Evolutionary conservation across 1,140 invertebrate species (phyloP).

Genomic region (Catajapyx aquilonaris): DNA sequence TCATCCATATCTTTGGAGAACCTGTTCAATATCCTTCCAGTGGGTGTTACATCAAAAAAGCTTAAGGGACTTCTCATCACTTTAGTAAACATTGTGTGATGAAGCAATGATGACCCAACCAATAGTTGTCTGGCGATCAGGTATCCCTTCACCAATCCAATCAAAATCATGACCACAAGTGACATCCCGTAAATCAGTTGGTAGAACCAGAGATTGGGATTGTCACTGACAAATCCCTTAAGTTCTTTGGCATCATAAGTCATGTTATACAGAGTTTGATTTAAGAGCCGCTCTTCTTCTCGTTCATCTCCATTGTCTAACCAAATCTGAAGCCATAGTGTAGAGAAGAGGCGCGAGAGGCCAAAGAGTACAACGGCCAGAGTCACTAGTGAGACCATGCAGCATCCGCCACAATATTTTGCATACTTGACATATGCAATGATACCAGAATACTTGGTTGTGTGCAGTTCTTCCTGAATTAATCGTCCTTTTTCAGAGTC

Average conservation of each 20-base stretch:
- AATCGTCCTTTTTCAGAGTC: no score
- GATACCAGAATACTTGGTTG: no score
- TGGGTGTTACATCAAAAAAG: slow-evolving; percentile 27
- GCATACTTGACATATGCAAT: neutral
- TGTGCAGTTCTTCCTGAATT: no score
- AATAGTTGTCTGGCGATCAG: slow-evolving; percentile 9
- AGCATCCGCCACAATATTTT: neutral
- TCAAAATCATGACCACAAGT: slow-evolving; percentile 12
- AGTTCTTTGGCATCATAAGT: slow-evolving; percentile 12
- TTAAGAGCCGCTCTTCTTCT: slow-evolving; percentile 6
- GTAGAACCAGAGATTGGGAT: slow-evolving; percentile 14
- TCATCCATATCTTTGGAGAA: slow-evolving; percentile 19
- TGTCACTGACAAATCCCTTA: slow-evolving; percentile 13
- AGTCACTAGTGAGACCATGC: neutral
- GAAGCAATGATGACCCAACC: slow-evolving; percentile 7
- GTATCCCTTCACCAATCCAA: slow-evolving; percentile 15
- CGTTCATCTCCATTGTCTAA: neutral
- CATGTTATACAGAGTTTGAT: slow-evolving; percentile 9
- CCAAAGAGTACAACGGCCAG: neutral
- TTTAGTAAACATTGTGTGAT: slow-evolving; percentile 14
- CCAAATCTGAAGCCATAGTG: neutral
- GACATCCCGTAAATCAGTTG: slow-evolving; percentile 12
- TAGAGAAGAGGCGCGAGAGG: neutral
- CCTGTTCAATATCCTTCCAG: slow-evolving; percentile 23
- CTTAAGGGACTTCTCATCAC: slow-evolving; percentile 21